Base-by-base conservation (phyloP, 35 echinoderm and acorn worm species). In the Strongylocentrotus purpuratus region DNA sequence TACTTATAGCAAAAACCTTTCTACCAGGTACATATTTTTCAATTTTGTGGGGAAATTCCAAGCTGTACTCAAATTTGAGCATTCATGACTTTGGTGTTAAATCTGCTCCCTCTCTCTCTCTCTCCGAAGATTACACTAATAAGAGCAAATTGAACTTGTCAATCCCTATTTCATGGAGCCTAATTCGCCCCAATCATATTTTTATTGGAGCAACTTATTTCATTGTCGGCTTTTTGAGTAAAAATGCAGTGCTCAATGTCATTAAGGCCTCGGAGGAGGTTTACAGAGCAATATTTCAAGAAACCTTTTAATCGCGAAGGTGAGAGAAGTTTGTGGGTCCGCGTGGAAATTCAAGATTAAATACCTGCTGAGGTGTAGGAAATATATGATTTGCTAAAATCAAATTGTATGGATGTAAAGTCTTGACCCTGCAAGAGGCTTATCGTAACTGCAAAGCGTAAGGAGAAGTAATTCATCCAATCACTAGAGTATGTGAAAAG, bases 281-380 rank as follows among this genome's bases (percentile, higher is more conserved):
- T 3, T n/a, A 78, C 25, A 28, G 20, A 78, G 65, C 28, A 22
- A 4, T 7, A 78, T 5, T 78, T n/a, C 65, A 78, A 78, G 65
- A n/a, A 78, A 78, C 65, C 65, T 28, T 78, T 78, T 78, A 78
- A 78, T 78, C 65, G 22, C 22, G 4, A 78, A 78, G 65, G 65
- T 78, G 2, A 78, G 6, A n/a, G 6, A 18, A 28, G 3, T 78
- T 78, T 78, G 65, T 7, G 65, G n/a, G 65, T 8, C 65, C n/a
- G 65, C 65, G 20, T 78, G 65, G 65, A 78, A 78, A 78, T 78
- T 78, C 22, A 78, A 78, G 65, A 78, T 78, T 78, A 78, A 78
- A 78, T n/a, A 28, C 65, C 65, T 78, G 65, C 65, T n/a, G 65
- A 78, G 65, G 28, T 22, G 28, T 78, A 22, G 28, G 65, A 78